Base-by-base conservation (phyloP, 1,140 invertebrate genomes). In the Trichogramma pretiosum region DNA sequence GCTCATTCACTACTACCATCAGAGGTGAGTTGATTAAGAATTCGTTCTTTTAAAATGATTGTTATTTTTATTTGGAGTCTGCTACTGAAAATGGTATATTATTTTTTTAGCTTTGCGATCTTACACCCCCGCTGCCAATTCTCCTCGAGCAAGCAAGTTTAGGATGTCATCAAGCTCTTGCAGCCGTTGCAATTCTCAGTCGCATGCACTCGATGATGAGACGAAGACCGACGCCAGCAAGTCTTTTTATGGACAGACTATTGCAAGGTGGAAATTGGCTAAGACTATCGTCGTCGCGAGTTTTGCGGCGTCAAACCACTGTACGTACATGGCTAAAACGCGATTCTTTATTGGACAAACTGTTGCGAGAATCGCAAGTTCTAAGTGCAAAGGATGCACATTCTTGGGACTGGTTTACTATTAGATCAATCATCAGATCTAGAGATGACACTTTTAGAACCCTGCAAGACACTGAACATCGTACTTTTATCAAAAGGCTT, bases 171-270 rank as follows among this genome's bases (percentile, higher is more conserved):
- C 82, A 85, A 61, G 90, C 91, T 0, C 73, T 87, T 48, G 80
- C 83, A 19, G 89, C 91, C 0, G 79, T 94, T 2, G 81, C 80
- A 0, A 86, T 87, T 9, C 65, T 96, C 37, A 75, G 81, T 38
- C 75, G 82, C 21, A 79, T 93, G 43, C 87, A 92, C 62, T 74
- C 79, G 13, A 78, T 91, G 74, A 79, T 90, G 63, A 83, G 87
- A 46, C 77, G 82, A 42, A 77, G 86, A 48, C 84, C 85, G 1
- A 79, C 83, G 0, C 86, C 85, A 8, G 80, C 81, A 55, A 89
- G 85, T 63, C 68, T 94, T 3, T 91, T 88, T 66, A 73, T 94
- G 34, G 86, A 92, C 64, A 84, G 87, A 57, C 76, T 93, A 34
- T 68, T 87, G n/a, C 79, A 67, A 46, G 58, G 63, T 0, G 63